These are phyloP conservation scores for Sorex fumeus DNA, from an alignment of 2,113 vertebrate genomes.

Conservation along the genomic window DNA sequence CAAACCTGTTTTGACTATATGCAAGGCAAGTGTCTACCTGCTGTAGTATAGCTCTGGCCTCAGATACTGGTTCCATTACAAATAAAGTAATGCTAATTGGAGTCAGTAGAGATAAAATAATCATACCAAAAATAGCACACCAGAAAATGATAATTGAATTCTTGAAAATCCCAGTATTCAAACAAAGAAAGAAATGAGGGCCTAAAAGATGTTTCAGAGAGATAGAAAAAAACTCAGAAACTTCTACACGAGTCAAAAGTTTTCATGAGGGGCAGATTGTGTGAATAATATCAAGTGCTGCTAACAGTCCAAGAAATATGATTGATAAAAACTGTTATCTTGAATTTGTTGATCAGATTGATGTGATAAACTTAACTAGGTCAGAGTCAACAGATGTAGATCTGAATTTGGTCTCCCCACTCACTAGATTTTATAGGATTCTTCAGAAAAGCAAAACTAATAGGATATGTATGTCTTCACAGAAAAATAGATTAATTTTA, in stretches of 20 bases:
- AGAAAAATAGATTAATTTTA: not conserved
- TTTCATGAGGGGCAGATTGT: not conserved
- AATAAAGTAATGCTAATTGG: constrained; percentile 1
- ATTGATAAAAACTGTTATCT: not conserved
- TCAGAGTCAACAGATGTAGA: not conserved
- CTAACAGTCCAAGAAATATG: not conserved
- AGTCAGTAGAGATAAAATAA: constrained; percentile 7
- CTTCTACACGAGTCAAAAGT: not conserved
- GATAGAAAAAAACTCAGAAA: not conserved
- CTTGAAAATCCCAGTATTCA: not conserved
- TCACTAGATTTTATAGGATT: not conserved
- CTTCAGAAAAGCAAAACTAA: not conserved
- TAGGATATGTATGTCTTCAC: not conserved
- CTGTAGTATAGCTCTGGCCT: too few relatives aligned
- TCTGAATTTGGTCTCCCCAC: not conserved
- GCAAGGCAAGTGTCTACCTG: too few relatives aligned
- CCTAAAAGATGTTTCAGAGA: not conserved
- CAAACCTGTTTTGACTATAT: too few relatives aligned
- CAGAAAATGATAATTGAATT: not conserved
- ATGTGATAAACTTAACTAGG: not conserved
- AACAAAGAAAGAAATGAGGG: constrained; percentile 13
- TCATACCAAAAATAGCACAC: not conserved
- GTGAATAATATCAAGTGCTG: not conserved
- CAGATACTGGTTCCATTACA: not conserved
- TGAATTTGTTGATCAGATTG: not conserved